Percentiles rank a stretch among this genome's conserved stretches.
These are phyloP conservation scores for Nasalis larvatus DNA, from an alignment of 2,113 vertebrate genomes.

Conservation along the genomic window DNA sequence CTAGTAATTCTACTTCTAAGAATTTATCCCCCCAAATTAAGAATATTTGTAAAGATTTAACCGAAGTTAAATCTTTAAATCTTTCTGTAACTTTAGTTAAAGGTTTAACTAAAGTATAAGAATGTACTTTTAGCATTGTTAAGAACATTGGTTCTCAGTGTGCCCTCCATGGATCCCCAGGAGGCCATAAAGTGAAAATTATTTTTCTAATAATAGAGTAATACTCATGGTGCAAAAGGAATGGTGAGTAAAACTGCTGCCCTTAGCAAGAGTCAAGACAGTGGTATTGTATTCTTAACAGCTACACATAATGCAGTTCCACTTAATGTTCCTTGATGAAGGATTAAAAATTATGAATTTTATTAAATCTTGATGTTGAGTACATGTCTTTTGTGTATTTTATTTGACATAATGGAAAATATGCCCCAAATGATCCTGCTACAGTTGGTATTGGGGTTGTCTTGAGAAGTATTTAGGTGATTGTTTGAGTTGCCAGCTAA, in stretches of 20 bases:
- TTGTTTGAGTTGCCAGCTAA: neutral
- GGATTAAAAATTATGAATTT: neutral
- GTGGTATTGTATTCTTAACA: neutral
- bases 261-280: neutral
- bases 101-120: neutral
- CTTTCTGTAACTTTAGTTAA: too few species aligned
- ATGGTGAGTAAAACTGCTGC: neutral
- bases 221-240: neutral
- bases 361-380: slow-evolving; percentile 23
- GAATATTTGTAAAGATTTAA: slow-evolving; percentile 11
- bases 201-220: neutral
- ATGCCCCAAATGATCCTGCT: neutral
- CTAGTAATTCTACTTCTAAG: slow-evolving; percentile 29
- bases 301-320: neutral
- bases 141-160: neutral
- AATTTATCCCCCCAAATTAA: neutral
- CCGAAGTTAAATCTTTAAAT: neutral
- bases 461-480: neutral
- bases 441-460: neutral
- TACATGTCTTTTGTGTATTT: neutral
- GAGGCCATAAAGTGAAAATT: neutral
- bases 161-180: neutral
- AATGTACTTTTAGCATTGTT: neutral
- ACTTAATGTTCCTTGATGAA: neutral
- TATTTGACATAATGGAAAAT: neutral